phyloP scores from a whole-genome alignment of 37 sponge, comb jelly and placozoan genomes.

The Beroe ovata region DNA sequence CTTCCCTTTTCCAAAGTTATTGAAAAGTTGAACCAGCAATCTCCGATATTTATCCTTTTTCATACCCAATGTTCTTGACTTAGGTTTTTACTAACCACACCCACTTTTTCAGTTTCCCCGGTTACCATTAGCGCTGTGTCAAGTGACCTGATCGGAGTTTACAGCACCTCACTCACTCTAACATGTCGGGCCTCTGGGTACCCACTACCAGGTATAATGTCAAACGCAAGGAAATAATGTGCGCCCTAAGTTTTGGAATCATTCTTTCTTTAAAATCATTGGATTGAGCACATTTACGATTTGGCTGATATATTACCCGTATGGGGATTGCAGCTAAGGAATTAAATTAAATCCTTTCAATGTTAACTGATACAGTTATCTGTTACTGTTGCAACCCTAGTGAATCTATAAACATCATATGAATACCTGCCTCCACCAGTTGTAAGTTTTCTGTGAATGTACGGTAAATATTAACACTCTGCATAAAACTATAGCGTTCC shows the following conservation, averaged over 20 bases:
- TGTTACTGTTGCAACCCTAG: no score
- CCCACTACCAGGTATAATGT: conserved; percentile 16
- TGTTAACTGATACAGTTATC: neutral
- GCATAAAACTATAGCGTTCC: neutral
- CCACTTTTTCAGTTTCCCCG: neutral
- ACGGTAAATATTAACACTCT: neutral
- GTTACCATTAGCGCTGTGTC: neutral
- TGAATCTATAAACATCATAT: no score
- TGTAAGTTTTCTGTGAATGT: neutral
- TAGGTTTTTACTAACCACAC: no score
- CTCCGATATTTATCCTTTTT: no score
- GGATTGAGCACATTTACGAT: neutral
- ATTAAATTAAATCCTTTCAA: neutral
- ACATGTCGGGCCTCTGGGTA: neutral
- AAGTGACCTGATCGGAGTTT: neutral
- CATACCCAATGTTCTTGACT: no score
- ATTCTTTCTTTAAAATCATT: neutral
- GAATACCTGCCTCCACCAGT: no score
- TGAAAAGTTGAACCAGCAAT: no score
- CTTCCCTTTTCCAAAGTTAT: no score
- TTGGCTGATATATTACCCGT: neutral
- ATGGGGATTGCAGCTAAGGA: no score
- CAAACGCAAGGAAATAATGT: conserved; percentile 33
- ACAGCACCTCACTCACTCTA: conserved; percentile 11
- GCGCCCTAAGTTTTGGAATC: neutral